Evolutionary conservation across 2,113 vertebrate genomes (phyloP), one percentile per base, ranked within the genome.

Genomic region (Chloropsis hardwickii): DNA sequence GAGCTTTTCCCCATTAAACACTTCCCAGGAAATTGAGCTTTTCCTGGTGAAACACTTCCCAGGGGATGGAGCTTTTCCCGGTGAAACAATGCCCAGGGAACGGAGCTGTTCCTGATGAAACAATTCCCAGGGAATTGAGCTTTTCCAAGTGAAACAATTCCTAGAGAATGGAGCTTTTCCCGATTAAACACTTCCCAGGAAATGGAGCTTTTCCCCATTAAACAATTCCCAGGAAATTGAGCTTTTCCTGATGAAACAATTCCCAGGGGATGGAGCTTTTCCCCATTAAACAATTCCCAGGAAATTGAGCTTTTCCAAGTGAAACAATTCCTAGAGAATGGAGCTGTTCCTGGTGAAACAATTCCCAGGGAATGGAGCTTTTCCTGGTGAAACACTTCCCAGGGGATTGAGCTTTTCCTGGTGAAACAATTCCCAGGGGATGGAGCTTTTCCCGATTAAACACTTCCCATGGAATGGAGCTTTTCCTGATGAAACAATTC

Each of bases 131-230:
- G 14, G 3, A 74, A 13, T 33, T 1, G 31, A 3, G 7, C 1
- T 74, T 42, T n/a, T 40, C 28, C 17, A 1, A 4, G 23, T 9
- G 12, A 39, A 50, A 27, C 13, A 5, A 10, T 45, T 4, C 14
- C 20, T 42, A 16, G 5, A 12, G 2, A 77, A 12, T 7, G 0
- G 13, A 10, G 8, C 0, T 53, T 40, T 29, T n/a, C 22, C 17
- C 0, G 22, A 21, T 4, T 28, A 39, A 77, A 50, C 6, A 4
- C 37, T 37, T 3, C 4, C 15, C 27, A 11, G 15, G 7, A 1
- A 60, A 11, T 11, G 0, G n/a, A 37, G 6, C 1, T 24, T 31
- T 29, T 58, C 54, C n/a, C 4, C 9, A 11, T 10, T 9, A 58
- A 47, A 58, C 5, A 3, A 14, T 33, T 2, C 45, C 35, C 28